These are phyloP conservation scores for Hybognathus amarus DNA, from an alignment of 2,797 vertebrate genomes.

Conservation along the genomic window DNA sequence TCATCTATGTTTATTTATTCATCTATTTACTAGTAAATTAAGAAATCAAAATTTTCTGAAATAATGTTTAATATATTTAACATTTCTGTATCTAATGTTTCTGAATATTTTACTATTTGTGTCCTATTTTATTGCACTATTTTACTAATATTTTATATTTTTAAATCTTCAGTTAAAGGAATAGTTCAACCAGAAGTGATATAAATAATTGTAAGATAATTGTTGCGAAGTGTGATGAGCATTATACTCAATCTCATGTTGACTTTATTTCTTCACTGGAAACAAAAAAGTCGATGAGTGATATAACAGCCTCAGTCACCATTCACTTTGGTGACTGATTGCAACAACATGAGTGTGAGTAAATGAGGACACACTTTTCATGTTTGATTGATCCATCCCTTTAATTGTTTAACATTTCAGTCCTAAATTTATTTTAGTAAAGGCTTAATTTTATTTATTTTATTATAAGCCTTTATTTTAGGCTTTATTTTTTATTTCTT, in stretches of 20 bases:
- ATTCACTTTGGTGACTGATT: not conserved
- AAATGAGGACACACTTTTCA: not conserved
- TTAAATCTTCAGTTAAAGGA: not conserved
- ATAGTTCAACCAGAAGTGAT: not conserved
- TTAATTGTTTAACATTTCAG: not conserved
- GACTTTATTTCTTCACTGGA: not conserved
- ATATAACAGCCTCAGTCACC: not conserved
- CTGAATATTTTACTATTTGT: not conserved
- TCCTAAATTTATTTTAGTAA: not conserved
- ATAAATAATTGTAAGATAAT: not conserved
- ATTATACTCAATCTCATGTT: not conserved
- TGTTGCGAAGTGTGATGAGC: not conserved
- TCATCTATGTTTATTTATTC: not conserved
- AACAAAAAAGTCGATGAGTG: not conserved
- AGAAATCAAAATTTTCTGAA: not conserved
- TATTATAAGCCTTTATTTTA: no score
- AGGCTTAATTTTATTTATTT: no score
- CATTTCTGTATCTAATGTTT: not conserved
- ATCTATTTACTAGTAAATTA: not conserved
- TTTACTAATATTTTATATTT: no score
- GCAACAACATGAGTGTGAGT: not conserved
- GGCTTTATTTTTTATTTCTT: slow-evolving; percentile 6
- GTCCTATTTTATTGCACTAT: no score
- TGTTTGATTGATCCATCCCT: not conserved
- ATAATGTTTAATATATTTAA: not conserved